Percentiles rank a stretch among this genome's conserved stretches.
Conservation (phyloP, 2,888 invertebrate genomes). For the Lamellibrachia satsuma region DNA sequence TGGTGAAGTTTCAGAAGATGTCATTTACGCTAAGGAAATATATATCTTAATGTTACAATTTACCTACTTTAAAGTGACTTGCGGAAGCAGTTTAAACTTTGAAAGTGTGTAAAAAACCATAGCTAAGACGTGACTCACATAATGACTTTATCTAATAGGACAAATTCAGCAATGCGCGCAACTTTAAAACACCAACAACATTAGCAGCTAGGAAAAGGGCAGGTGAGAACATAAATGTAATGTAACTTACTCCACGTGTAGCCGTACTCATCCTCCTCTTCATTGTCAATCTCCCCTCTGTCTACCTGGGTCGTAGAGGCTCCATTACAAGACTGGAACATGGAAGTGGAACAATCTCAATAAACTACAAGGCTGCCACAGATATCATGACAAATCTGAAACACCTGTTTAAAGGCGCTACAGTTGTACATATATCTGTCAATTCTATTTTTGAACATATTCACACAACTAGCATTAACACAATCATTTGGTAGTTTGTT, state of each 20-base stretch:
- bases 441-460: no score
- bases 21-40: no score
- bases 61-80: no score
- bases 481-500: no score
- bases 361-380: background rate
- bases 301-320: background rate
- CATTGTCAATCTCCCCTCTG: slow-evolving; percentile 14
- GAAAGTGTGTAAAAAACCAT: background rate
- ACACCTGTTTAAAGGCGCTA: no score
- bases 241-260: slow-evolving; percentile 27
- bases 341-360: background rate
- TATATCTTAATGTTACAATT: no score
- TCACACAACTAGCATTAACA: no score
- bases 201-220: background rate
- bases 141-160: background rate
- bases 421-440: no score
- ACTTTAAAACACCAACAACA: background rate
- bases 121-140: background rate
- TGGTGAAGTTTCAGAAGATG: no score
- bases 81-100: no score
- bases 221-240: background rate
- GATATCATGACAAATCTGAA: background rate
- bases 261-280: slow-evolving; percentile 28
- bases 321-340: background rate
- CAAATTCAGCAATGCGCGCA: background rate